Percentiles rank a stretch among this genome's conserved stretches.
Conservation (phyloP, 2,797 vertebrate genomes). For the Propithecus deckenii region DNA sequence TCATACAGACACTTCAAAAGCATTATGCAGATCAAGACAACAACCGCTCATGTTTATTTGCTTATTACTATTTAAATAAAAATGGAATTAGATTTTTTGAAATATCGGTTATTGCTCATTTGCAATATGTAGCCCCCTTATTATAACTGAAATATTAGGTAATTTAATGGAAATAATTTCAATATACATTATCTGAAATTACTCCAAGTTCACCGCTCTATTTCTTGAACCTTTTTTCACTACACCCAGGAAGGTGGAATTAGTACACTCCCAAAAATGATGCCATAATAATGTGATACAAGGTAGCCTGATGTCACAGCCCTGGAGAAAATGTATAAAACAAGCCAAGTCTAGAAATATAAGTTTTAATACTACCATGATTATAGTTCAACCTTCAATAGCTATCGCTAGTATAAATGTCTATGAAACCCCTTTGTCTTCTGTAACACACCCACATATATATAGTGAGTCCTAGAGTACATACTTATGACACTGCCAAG, state of each 20-base stretch:
- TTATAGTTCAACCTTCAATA: not conserved
- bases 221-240: conserved; percentile 20
- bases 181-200: not conserved
- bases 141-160: not conserved
- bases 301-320: not conserved
- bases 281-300: not conserved
- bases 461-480: not conserved
- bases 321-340: not conserved
- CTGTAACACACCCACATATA: not conserved
- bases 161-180: not conserved
- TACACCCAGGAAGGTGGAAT: not conserved
- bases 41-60: not conserved
- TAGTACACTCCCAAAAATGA: not conserved
- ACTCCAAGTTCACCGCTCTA: not conserved
- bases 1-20: conserved; percentile 80
- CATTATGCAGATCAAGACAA: not conserved
- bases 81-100: not conserved
- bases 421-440: not conserved
- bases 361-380: not conserved
- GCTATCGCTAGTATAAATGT: not conserved
- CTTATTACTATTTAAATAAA: not conserved
- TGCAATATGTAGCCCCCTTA: not conserved
- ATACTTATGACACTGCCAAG: not conserved
- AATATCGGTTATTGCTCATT: not conserved
- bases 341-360: not conserved